Percentiles rank a stretch among this genome's conserved stretches.
These are phyloP conservation scores for Charadrius vociferus DNA, from an alignment of 2,113 vertebrate genomes.

Conservation along the genomic window DNA sequence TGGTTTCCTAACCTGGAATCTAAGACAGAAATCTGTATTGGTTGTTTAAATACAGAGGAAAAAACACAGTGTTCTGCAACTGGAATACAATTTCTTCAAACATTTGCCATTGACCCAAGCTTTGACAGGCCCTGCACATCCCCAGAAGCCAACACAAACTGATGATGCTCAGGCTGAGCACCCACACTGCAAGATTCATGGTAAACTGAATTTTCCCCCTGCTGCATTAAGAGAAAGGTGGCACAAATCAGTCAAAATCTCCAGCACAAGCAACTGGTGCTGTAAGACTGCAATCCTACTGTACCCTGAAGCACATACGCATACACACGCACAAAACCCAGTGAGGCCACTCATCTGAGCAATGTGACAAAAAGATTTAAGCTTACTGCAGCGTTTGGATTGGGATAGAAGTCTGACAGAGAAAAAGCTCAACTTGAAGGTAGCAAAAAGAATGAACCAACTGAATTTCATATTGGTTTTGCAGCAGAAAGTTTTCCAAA, in stretches of 20 bases:
- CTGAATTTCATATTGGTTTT: not conserved
- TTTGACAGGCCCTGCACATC: not conserved
- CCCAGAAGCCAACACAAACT: not conserved
- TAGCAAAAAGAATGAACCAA: not conserved
- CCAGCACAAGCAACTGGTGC: not conserved
- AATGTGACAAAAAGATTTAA: not conserved
- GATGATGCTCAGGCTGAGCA: not conserved
- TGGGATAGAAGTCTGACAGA: not conserved
- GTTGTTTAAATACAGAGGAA: not conserved
- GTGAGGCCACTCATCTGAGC: not conserved
- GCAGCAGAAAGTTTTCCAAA: not conserved
- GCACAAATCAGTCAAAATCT: not conserved
- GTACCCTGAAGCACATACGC: not conserved
- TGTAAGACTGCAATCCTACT: not conserved
- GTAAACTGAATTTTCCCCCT: not conserved
- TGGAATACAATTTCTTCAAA: not conserved
- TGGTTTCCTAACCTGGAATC: not conserved
- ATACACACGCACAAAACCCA: not conserved
- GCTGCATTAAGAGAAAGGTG: not conserved
- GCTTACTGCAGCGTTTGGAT: accelerated
- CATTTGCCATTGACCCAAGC: not conserved
- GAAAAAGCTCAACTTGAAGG: not conserved
- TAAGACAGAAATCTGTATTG: not conserved
- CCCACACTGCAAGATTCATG: not conserved
- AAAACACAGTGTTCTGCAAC: not conserved